Evolutionary conservation across 1,140 invertebrate genomes (phyloP).

Genomic region (Notospermus geniculatus): DNA sequence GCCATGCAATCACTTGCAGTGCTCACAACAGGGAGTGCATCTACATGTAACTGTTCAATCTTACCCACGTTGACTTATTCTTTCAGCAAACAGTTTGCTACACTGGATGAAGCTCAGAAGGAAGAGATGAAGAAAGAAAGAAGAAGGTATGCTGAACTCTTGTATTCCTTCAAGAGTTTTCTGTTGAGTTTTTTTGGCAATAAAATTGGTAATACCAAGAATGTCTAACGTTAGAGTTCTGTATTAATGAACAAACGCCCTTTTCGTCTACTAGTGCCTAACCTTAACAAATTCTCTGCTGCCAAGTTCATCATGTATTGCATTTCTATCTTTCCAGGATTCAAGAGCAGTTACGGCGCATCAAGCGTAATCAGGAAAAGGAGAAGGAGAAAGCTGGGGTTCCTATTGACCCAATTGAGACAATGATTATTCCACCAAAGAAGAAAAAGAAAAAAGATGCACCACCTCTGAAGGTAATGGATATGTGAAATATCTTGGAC

Average conservation of each 20-base stretch:
- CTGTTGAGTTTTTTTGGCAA: too few species aligned
- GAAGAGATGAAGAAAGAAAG: slow-evolving; percentile 70
- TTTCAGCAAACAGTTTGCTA: slow-evolving; percentile 53
- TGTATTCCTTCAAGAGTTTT: too few species aligned
- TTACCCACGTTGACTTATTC: too few species aligned
- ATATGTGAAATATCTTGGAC: too few species aligned
- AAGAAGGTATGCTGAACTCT: slow-evolving; percentile 31
- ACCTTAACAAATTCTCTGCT: too few species aligned
- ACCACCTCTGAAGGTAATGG: slow-evolving; percentile 32
- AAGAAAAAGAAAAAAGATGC: slow-evolving; percentile 50
- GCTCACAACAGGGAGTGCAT: too few species aligned
- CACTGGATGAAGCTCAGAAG: slow-evolving; percentile 54
- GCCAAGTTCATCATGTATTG: too few species aligned
- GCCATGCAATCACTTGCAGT: too few species aligned
- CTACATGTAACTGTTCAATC: too few species aligned
- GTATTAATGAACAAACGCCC: not conserved
- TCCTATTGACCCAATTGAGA: slow-evolving; percentile 21
- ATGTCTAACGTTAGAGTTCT: not conserved
- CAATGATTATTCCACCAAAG: slow-evolving; percentile 28
- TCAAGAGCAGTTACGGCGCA: slow-evolving; percentile 90
- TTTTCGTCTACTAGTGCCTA: not conserved
- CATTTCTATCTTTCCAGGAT: slow-evolving; percentile 63
- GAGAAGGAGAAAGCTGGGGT: not conserved
- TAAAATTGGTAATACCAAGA: not conserved
- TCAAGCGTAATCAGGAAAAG: slow-evolving; percentile 52